These are phyloP conservation scores for Andricus grossulariae DNA, from an alignment of 1,140 invertebrate genomes.

Conservation along the genomic window DNA sequence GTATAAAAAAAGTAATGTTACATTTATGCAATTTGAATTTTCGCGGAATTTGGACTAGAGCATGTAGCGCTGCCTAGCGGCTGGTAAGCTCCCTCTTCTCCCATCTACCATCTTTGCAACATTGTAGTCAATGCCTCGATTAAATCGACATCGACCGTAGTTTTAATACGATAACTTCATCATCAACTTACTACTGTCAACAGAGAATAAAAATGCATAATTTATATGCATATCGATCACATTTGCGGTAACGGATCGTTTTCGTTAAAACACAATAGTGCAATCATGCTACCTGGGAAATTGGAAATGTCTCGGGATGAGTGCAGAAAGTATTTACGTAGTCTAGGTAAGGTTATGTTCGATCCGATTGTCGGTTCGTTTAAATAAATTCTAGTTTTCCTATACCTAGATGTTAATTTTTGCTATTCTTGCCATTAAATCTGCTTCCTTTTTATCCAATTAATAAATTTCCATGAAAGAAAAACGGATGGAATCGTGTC, in stretches of 20 bases:
- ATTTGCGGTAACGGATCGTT: conserved; percentile 32
- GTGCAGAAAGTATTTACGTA: conserved; percentile 89
- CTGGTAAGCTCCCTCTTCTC: too few species aligned
- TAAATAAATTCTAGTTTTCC: conserved; percentile 30
- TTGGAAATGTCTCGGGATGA: conserved; percentile 89
- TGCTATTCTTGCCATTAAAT: too few species aligned
- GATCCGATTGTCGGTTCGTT: conserved; percentile 42
- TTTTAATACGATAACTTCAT: conserved; percentile 52
- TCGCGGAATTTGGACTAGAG: too few species aligned
- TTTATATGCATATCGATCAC: conserved; percentile 45
- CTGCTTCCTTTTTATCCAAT: too few species aligned
- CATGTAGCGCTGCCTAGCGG: too few species aligned
- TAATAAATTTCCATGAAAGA: too few species aligned
- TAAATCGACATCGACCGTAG: conserved; percentile 20
- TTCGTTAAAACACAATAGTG: conserved; percentile 34
- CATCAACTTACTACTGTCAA: conserved; percentile 66
- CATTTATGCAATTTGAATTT: too few species aligned
- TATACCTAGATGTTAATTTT: too few species aligned
- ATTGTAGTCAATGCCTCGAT: conserved; percentile 13
- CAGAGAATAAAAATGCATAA: conserved; percentile 59
- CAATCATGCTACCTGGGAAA: conserved; percentile 81
- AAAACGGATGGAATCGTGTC: too few species aligned
- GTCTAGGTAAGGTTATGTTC: conserved; percentile 82
- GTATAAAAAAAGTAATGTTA: too few species aligned
- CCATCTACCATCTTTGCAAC: not conserved